Conservation (phyloP, 2,113 vertebrate species). For the Dascyllus trimaculatus region DNA sequence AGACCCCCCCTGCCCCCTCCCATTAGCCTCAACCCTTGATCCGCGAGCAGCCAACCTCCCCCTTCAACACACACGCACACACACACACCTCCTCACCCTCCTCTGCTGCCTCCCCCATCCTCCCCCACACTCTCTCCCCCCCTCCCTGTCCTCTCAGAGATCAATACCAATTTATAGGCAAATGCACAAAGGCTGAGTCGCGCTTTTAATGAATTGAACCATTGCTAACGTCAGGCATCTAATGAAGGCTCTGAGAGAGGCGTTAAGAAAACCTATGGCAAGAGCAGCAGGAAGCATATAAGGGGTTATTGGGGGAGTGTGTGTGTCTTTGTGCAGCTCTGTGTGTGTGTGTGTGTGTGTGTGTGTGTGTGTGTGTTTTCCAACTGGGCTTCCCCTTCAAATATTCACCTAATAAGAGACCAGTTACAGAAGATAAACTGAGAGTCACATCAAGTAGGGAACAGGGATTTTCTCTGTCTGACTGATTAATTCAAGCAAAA, state of each 20-base stretch:
- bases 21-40: conserved; percentile 59
- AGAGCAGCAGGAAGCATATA: conserved; percentile 39
- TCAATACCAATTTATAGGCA: conserved; percentile 91
- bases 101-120: conserved; percentile 10
- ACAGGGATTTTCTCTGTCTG: too few species aligned
- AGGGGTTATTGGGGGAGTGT: conserved; percentile 25
- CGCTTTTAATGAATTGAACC: conserved; percentile 88
- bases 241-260: conserved; percentile 85
- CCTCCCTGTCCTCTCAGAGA: conserved; percentile 51
- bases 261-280: conserved; percentile 83
- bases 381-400: conserved; percentile 10
- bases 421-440: not conserved
- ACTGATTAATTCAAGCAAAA: not conserved
- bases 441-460: too few species aligned
- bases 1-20: conserved; percentile 61
- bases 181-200: conserved; percentile 86
- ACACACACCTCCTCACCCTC: not conserved
- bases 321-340: not conserved
- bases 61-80: conserved; percentile 2
- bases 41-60: conserved; percentile 25
- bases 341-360: conserved; percentile 1
- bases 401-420: not conserved
- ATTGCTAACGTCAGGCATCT: conserved; percentile 81
- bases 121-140: not conserved
- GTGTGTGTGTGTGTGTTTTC: conserved; percentile 26